Percentiles rank a stretch among this genome's conserved stretches.
Evolutionary conservation across 2,113 vertebrate genomes (phyloP).

Genomic region (Physeter macrocephalus): DNA sequence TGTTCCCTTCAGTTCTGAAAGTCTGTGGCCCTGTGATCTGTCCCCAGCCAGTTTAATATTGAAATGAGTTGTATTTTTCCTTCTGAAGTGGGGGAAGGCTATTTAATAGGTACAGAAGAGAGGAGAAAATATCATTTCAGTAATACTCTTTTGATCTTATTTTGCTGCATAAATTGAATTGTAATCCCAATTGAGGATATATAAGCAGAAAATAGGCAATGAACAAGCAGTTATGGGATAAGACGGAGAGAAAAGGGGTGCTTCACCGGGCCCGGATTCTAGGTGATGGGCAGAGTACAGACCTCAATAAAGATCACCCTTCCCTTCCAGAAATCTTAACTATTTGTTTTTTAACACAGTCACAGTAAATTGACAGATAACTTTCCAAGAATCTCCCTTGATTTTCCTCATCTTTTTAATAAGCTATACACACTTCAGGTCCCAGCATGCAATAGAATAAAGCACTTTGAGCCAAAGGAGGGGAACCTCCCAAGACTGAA

Average conservation of each 20-base stretch:
- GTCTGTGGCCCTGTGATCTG: background rate
- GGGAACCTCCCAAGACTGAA: background rate
- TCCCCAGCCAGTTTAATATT: background rate
- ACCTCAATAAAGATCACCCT: background rate
- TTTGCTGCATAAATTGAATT: slow-evolving; percentile 20
- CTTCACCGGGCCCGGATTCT: background rate
- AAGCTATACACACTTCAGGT: background rate
- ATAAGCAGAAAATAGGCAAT: background rate
- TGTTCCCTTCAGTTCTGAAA: slow-evolving; percentile 3
- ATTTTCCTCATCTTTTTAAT: slow-evolving; percentile 10
- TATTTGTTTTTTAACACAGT: background rate
- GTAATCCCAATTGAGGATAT: background rate
- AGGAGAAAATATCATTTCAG: background rate
- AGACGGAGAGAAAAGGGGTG: background rate
- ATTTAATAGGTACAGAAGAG: background rate
- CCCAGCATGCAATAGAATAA: background rate
- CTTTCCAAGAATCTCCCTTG: slow-evolving; percentile 1
- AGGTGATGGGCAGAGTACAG: background rate
- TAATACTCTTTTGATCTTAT: background rate
- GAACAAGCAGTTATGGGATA: background rate
- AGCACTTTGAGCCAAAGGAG: background rate
- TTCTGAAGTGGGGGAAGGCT: background rate
- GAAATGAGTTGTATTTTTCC: background rate
- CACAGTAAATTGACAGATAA: background rate
- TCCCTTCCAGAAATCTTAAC: background rate